Percentiles rank a stretch among this genome's conserved stretches.
Evolutionary conservation across 2,797 vertebrate genomes (phyloP).

Genomic region (Tolypeutes matacus): DNA sequence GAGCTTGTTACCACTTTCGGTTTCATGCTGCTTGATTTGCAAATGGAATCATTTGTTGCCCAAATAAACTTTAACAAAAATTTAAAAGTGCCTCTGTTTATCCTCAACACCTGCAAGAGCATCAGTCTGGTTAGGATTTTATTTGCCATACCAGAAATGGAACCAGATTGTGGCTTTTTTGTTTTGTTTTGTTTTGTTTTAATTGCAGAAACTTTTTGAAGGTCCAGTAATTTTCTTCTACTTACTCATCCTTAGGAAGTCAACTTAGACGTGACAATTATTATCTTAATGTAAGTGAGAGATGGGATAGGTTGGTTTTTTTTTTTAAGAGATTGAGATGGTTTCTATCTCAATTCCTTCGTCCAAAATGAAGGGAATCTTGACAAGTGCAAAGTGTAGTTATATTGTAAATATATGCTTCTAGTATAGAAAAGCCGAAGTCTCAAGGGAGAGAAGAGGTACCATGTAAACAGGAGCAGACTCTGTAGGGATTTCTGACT

Average conservation of each 20-base stretch:
- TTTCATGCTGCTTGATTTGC: too few relatives aligned
- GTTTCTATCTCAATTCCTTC: background rate
- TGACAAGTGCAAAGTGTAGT: slow-evolving; percentile 31
- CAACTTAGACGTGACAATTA: background rate
- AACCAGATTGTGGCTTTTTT: background rate
- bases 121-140: background rate
- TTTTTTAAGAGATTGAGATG: background rate
- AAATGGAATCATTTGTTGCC: too few relatives aligned
- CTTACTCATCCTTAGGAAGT: slow-evolving; percentile 20
- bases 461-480: slow-evolving; percentile 28
- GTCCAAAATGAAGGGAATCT: slow-evolving; percentile 21
- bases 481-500: slow-evolving; percentile 27
- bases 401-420: slow-evolving; percentile 5
- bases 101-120: background rate
- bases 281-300: background rate
- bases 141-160: background rate
- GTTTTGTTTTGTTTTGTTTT: slow-evolving; percentile 36
- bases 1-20: too few relatives aligned
- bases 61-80: too few relatives aligned
- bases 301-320: background rate
- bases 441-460: slow-evolving; percentile 19
- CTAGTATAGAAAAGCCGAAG: background rate
- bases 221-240: slow-evolving; percentile 27
- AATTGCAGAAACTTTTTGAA: slow-evolving; percentile 14
- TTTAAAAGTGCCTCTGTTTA: too few relatives aligned